These are phyloP conservation scores for Metridium senile DNA, from an alignment of 92 coral and sea anemone species.

Conservation along the genomic window DNA sequence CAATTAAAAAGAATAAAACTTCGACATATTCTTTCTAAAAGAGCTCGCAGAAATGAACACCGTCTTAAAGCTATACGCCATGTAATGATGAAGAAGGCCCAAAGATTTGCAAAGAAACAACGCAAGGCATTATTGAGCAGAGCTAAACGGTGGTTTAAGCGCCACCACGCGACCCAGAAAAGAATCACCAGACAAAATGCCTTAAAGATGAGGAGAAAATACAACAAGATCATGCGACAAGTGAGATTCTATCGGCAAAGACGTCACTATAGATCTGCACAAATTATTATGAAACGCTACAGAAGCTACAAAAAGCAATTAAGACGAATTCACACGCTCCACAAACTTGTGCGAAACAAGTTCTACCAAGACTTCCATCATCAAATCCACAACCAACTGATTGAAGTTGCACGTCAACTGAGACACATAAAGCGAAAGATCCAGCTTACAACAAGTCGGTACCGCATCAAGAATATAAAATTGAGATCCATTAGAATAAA, in stretches of 20 bases:
- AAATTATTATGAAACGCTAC: not conserved
- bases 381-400: not conserved
- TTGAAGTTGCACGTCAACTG: not conserved
- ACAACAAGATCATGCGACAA: not conserved
- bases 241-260: not conserved
- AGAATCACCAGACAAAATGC: not conserved
- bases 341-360: not conserved
- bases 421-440: slow-evolving; percentile 1
- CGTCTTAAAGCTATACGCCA: not conserved
- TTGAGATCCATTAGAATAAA: not conserved
- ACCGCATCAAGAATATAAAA: not conserved
- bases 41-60: not conserved
- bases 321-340: not conserved
- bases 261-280: not conserved
- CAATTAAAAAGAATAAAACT: slow-evolving; percentile 5
- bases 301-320: not conserved
- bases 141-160: slow-evolving; percentile 5
- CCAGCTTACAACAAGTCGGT: not conserved
- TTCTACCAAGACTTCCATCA: not conserved
- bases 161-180: not conserved
- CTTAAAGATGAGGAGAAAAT: not conserved
- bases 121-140: not conserved
- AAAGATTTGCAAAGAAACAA: not conserved
- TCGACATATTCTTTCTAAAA: not conserved
- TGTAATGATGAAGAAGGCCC: not conserved